Base-by-base conservation (phyloP, 2,113 vertebrate species). In the Mastomys natalensis region DNA sequence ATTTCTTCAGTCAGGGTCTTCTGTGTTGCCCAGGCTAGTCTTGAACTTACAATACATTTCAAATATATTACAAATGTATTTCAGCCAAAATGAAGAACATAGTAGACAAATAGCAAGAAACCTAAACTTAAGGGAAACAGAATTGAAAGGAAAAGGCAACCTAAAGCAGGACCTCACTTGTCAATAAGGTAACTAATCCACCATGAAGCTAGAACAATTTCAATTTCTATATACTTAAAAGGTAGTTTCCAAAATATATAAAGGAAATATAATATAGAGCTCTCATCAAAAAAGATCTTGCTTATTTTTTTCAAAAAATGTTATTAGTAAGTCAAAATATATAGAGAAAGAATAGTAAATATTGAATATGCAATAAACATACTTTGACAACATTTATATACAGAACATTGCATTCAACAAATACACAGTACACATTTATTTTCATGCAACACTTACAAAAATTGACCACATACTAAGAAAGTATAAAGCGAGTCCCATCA, bases 271-370 rank as follows among this genome's bases (percentile, higher is more conserved):
- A 89, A 77, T n/a, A 94, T 24, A 66, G 64, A 78, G 73, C 24
- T 21, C 66, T 9, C 9, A 87, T 89, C 58, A 91, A 19, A 60
- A 15, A 15, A 66, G 22, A 89, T 74, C 77, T 94, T 91, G 53
- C 60, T 87, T 95, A 93, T 19, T 81, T 95, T 84, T 96, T 37
- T 92, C 48, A 74, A 62, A 81, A 90, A 90, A 95, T 48, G 66
- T 89, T 89, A 87, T 73, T 66, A 77, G 26, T 51, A 84, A 95
- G 43, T 31, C 6, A 84, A 90, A 19, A 43, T 19, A 86, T 43
- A 64, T 53, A 62, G 37, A 70, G 10, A 81, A 74, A 37, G 10
- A 90, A 84, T 43, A 70, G n/a, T 43, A 87, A 93, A 85, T 7
- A 82, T 78, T 73, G 43, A 90, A 92, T 78, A 29, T 37, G 87